Conservation (phyloP, 2,113 vertebrate species). For the Catharus fuscescens region DNA sequence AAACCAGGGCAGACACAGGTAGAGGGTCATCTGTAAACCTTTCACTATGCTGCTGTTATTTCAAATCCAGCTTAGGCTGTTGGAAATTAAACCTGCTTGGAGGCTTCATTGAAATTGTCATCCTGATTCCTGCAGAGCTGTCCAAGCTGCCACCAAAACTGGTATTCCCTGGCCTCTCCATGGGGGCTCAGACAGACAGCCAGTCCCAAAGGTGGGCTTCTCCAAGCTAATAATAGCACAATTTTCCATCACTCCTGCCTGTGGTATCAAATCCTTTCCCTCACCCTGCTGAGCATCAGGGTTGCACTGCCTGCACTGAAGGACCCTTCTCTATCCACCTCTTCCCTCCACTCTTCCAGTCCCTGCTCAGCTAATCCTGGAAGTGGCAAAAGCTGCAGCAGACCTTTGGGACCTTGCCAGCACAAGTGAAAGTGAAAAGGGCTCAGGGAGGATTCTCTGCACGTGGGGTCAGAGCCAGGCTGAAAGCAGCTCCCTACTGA, state of each 20-base stretch:
- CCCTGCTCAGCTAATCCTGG: neutral
- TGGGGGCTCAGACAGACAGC: neutral
- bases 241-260: neutral
- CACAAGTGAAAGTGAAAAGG: neutral
- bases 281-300: neutral
- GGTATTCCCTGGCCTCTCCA: neutral
- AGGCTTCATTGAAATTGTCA: neutral
- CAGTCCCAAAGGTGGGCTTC: neutral
- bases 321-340: neutral
- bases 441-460: neutral
- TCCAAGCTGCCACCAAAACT: neutral
- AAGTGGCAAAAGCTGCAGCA: neutral
- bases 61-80: neutral
- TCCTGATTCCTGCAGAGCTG: neutral
- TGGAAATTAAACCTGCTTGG: neutral
- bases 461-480: neutral
- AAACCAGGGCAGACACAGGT: neutral
- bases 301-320: neutral
- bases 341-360: neutral
- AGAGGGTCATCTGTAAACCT: neutral
- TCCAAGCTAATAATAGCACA: neutral
- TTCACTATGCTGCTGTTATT: neutral
- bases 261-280: neutral
- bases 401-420: neutral
- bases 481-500: neutral